A percentile compares a stretch with the other conserved stretches of the same genome.
Evolutionary conservation across 2,113 vertebrate genomes (phyloP).

Genomic region (Casuarius casuarius): DNA sequence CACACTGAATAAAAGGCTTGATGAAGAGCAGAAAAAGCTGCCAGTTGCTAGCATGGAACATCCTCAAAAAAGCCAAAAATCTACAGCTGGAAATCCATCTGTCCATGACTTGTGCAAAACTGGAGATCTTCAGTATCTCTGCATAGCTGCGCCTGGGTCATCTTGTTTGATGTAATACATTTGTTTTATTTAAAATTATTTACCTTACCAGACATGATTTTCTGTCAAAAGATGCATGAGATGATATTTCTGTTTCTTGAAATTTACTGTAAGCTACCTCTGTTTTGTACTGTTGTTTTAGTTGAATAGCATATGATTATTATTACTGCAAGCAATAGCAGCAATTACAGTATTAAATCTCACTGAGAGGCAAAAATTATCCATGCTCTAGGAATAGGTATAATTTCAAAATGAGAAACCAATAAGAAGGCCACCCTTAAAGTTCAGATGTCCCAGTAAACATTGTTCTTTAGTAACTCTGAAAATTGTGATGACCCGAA

Average conservation of each 20-base stretch:
- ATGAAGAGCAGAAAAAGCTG: not conserved
- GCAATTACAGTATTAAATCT: not conserved
- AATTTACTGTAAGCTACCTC: not conserved
- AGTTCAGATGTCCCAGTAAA: not conserved
- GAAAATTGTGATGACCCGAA: not conserved
- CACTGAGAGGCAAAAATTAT: not conserved
- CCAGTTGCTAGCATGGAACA: not conserved
- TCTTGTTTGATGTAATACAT: not conserved
- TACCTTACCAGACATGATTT: not conserved
- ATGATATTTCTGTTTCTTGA: not conserved
- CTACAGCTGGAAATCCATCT: conserved; percentile 21
- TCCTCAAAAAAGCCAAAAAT: not conserved
- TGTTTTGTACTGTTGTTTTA: not conserved
- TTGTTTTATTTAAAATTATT: conserved; percentile 1
- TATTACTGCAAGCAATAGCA: not conserved
- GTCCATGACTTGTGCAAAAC: not conserved
- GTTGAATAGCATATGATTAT: not conserved
- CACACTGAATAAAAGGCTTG: not conserved
- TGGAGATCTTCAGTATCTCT: not conserved
- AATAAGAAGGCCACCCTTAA: not conserved
- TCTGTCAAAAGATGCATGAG: not conserved
- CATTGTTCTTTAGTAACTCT: not conserved
- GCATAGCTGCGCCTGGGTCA: not conserved
- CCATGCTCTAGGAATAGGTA: not conserved
- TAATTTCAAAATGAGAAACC: not conserved